These are phyloP conservation scores for Stenodema calcarata DNA, from an alignment of 2,888 invertebrate species.

Conservation along the genomic window DNA sequence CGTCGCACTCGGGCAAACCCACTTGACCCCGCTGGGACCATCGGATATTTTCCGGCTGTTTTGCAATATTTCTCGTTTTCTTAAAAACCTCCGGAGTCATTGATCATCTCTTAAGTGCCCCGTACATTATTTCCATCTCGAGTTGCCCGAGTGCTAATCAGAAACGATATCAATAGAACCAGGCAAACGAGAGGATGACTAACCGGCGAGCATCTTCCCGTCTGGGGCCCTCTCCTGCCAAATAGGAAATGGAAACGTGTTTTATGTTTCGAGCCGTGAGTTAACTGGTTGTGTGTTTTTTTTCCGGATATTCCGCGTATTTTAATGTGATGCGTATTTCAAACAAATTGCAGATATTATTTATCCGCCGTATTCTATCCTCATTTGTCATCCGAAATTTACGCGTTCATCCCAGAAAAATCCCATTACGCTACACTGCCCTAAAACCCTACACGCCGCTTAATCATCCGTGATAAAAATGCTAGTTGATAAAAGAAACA, in stretches of 20 bases:
- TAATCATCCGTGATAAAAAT: no score
- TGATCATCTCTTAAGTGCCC: background rate
- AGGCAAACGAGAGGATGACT: background rate
- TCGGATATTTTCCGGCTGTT: background rate
- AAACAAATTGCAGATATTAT: no score
- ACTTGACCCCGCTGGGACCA: background rate
- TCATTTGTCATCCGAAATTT: no score
- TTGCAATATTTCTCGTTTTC: background rate
- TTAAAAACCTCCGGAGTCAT: background rate
- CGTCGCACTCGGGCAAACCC: background rate
- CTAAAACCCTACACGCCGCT: no score
- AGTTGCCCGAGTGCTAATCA: background rate
- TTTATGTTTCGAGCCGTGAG: background rate
- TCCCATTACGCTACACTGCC: no score
- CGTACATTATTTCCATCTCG: background rate
- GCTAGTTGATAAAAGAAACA: no score
- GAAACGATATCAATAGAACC: background rate
- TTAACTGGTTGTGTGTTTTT: no score
- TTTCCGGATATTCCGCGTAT: no score
- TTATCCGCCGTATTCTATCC: no score
- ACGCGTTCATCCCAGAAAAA: no score
- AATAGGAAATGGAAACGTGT: background rate
- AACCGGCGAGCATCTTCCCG: background rate
- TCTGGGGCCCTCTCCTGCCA: background rate
- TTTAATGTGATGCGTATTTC: no score